Conservation (phyloP, 2,113 vertebrate species). For the Phyllostomus discolor region DNA sequence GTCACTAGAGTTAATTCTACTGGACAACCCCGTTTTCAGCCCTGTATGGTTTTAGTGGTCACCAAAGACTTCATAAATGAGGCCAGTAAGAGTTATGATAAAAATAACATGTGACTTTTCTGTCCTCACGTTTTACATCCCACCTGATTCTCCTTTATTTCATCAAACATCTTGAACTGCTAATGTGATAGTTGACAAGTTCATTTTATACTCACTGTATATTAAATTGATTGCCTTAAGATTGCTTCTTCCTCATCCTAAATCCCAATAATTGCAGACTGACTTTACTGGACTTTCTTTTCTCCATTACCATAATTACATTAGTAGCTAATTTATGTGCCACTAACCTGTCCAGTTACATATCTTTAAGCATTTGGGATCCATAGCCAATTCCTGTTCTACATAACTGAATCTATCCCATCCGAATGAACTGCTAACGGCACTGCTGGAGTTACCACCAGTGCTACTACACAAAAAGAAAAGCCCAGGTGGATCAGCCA, state of each 20-base stretch:
- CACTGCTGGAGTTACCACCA: background rate
- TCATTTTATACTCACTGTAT: background rate
- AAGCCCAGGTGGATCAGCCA: background rate
- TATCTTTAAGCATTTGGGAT: no score
- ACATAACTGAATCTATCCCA: background rate
- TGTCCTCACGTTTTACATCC: no score
- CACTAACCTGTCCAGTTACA: background rate
- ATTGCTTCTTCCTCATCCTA: background rate
- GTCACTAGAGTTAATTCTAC: background rate
- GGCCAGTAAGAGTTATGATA: no score
- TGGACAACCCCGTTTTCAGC: no score
- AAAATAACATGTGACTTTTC: no score
- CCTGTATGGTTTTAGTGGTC: no score
- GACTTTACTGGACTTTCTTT: no score
- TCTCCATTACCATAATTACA: no score
- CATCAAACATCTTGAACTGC: background rate
- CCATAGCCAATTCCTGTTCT: background rate
- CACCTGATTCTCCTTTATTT: background rate
- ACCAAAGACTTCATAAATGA: no score
- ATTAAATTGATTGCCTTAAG: background rate
- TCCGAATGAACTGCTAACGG: background rate
- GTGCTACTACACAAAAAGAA: background rate
- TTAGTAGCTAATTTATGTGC: no score
- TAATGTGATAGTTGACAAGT: background rate
- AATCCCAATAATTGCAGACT: no score